Evolutionary conservation across 2,113 vertebrate genomes (phyloP), one percentile per base, ranked within the genome.

Genomic region (Trochalopteron elliotii): DNA sequence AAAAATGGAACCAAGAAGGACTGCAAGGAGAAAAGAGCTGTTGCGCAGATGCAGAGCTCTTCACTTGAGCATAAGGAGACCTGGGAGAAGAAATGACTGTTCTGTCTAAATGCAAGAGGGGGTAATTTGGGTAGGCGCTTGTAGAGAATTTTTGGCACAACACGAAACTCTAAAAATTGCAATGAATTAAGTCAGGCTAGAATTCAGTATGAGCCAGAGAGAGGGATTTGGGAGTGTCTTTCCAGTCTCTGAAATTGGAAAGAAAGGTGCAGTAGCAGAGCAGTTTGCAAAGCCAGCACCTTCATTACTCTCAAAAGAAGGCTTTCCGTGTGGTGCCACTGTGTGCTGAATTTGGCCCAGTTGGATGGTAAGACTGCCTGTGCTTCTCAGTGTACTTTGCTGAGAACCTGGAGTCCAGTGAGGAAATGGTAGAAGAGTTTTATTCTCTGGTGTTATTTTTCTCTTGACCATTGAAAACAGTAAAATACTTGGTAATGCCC

Each of bases 131-230:
- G 20, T 56, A 59, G 50, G 31, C 0, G 1, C 31, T 65, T 78
- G 5, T 67, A 4, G 39, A 52, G n/a, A 42, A 33, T 9, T 61
- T 67, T 40, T 70, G 33, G 39, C 65, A 31, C 33, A 68, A 28
- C 30, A n/a, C 12, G 39, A 28, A 27, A 24, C 39, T 52, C 10
- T 59, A 50, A 45, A 83, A 88, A 37, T 37, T 47, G 40, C 16
- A 35, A 0, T 30, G 3, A 31, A 33, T 84, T 45, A 35, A 57
- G 11, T 68, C n/a, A 76, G 35, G 8, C 15, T 90, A 20, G 39
- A 83, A 72, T 49, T 44, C 11, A 31, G 5, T 2, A 2, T 63
- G 19, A 75, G 0, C 37, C 0, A 0, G 33, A 76, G 52, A 64
- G 37, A 37, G 44, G 17, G 31, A 33, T 44, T 50, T 50, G 14